Percentiles rank a stretch among this genome's conserved stretches.
These are phyloP conservation scores for Lumbricus terrestris DNA, from an alignment of 2,888 invertebrate genomes.

Conservation along the genomic window DNA sequence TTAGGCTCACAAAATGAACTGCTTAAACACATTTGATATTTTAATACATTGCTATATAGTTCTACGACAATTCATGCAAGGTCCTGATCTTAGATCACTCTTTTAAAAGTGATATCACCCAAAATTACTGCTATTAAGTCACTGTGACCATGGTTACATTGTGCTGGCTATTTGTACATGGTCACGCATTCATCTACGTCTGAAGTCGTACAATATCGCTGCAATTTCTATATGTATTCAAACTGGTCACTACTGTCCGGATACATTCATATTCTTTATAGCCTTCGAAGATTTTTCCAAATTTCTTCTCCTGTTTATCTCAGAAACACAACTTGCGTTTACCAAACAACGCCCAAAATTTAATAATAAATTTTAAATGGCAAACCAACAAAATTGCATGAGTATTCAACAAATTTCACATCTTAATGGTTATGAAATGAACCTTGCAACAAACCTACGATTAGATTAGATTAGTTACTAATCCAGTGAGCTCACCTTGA, in stretches of 20 bases:
- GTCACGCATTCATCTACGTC: background rate
- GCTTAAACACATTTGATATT: too few species aligned
- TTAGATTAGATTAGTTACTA: too few species aligned
- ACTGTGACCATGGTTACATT: background rate
- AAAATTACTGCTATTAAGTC: too few species aligned
- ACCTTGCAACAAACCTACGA: background rate
- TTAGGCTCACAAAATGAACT: too few species aligned
- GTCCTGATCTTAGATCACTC: too few species aligned
- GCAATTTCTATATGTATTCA: background rate
- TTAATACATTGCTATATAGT: too few species aligned
- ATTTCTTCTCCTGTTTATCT: background rate
- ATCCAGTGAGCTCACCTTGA: constrained; percentile 76
- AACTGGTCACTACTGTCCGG: background rate
- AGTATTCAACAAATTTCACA: background rate
- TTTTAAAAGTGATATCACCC: too few species aligned
- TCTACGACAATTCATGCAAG: too few species aligned
- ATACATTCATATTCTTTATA: background rate
- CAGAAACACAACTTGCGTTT: background rate
- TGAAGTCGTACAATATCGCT: background rate
- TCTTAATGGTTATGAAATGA: background rate
- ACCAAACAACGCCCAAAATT: background rate
- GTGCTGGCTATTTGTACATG: background rate
- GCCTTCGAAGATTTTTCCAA: too few species aligned
- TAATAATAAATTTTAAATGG: background rate
- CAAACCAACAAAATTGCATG: background rate